These are phyloP conservation scores for Omphaloscelis lunosa DNA, from an alignment of 2,888 invertebrate species.

Conservation along the genomic window DNA sequence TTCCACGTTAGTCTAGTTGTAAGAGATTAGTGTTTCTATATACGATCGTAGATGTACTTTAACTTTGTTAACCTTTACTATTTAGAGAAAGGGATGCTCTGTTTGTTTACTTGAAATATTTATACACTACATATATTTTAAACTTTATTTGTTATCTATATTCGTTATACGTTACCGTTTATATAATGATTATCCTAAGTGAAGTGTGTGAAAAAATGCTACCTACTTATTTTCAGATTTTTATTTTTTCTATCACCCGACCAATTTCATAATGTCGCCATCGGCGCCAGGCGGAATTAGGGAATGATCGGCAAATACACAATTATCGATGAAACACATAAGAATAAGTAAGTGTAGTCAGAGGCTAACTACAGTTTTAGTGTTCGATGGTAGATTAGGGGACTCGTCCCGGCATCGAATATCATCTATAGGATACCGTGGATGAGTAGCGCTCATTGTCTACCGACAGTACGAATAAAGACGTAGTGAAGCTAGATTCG, in stretches of 20 bases:
- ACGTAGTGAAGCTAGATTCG: slow-evolving; percentile 83
- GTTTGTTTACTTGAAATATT: slow-evolving; percentile 86
- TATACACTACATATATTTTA: slow-evolving; percentile 81
- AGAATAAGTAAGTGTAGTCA: slow-evolving; percentile 85
- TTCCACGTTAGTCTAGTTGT: slow-evolving; percentile 88
- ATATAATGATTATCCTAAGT: slow-evolving; percentile 85
- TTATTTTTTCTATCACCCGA: slow-evolving; percentile 90
- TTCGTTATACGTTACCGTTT: slow-evolving; percentile 85
- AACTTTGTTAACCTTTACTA: slow-evolving; percentile 89
- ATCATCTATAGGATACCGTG: slow-evolving; percentile 81
- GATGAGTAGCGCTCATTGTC: slow-evolving; percentile 78
- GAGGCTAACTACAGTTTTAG: slow-evolving; percentile 80
- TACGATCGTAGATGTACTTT: slow-evolving; percentile 84
- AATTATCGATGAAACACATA: slow-evolving; percentile 81
- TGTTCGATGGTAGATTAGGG: slow-evolving; percentile 88
- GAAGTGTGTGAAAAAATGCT: slow-evolving; percentile 90
- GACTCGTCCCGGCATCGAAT: slow-evolving; percentile 79
- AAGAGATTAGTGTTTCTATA: slow-evolving; percentile 88
- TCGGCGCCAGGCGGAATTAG: slow-evolving; percentile 83
- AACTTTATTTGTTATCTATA: slow-evolving; percentile 85
- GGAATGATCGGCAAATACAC: slow-evolving; percentile 83
- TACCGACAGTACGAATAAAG: slow-evolving; percentile 70
- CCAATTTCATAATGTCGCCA: slow-evolving; percentile 85
- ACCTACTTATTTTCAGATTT: slow-evolving; percentile 90
- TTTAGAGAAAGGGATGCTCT: slow-evolving; percentile 85